Evolutionary conservation across 1,140 invertebrate genomes (phyloP).

Genomic region (Frieseomelitta varia): DNA sequence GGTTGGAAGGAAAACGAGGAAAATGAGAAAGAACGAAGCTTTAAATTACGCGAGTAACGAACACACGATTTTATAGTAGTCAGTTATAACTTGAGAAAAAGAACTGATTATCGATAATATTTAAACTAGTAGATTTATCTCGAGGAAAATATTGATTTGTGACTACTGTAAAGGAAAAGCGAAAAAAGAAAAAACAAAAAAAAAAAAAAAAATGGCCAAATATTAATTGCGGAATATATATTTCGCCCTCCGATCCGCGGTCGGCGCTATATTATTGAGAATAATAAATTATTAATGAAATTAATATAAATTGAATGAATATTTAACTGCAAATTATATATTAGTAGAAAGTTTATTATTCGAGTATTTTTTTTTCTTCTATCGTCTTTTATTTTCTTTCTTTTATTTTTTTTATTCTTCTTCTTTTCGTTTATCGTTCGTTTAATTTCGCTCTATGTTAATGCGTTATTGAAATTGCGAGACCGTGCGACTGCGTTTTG

Average conservation of each 20-base stretch:
- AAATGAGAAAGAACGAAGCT: constrained; percentile 80
- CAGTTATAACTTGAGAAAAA: constrained; percentile 65
- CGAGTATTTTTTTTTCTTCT: constrained; percentile 69
- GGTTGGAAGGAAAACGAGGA: constrained; percentile 54
- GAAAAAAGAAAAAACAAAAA: too few species aligned
- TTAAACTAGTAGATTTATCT: constrained; percentile 75
- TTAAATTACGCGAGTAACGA: constrained; percentile 78
- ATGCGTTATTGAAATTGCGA: constrained; percentile 31
- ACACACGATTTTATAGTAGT: constrained; percentile 76
- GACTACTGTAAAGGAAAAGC: constrained; percentile 78
- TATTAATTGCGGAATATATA: constrained; percentile 79
- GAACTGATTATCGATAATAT: constrained; percentile 78
- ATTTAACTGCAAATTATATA: constrained; percentile 82
- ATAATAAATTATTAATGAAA: constrained; percentile 83
- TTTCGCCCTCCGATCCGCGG: constrained; percentile 69
- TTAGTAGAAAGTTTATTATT: constrained; percentile 81
- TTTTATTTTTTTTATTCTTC: constrained; percentile 65
- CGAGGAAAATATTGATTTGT: constrained; percentile 74
- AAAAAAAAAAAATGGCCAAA: constrained; percentile 77
- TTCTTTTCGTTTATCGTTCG: constrained; percentile 62
- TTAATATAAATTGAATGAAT: constrained; percentile 82
- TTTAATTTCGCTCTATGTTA: constrained; percentile 63
- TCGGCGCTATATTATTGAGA: constrained; percentile 79
- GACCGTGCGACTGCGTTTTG: constrained; percentile 3
- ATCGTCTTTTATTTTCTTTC: constrained; percentile 56